Conservation (phyloP, 2,888 invertebrate species). For the Sarcophaga variegata region DNA sequence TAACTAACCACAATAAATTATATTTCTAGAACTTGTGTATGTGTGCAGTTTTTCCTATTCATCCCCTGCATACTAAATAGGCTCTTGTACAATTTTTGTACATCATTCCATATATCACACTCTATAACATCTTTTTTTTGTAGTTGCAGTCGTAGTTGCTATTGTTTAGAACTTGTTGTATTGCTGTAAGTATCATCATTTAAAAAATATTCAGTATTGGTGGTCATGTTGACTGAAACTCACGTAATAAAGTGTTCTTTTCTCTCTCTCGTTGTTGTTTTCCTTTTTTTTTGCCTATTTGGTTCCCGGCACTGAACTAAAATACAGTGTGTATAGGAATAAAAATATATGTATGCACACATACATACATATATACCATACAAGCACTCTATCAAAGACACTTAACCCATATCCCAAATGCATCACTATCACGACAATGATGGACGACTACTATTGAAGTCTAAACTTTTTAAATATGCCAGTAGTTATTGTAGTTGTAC, state of each 20-base stretch:
- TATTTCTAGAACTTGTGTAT: neutral
- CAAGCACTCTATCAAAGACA: conserved; percentile 48
- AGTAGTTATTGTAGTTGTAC: neutral
- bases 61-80: conserved; percentile 28
- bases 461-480: conserved; percentile 55
- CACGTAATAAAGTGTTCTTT: conserved; percentile 53
- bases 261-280: conserved; percentile 11
- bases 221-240: conserved; percentile 53
- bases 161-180: conserved; percentile 13
- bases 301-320: conserved; percentile 26
- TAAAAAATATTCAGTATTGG: conserved; percentile 47
- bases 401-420: conserved; percentile 64
- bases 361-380: neutral
- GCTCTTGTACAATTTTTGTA: conserved; percentile 33
- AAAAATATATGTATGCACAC: neutral
- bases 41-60: neutral
- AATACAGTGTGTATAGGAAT: conserved; percentile 42
- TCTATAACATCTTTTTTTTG: conserved; percentile 16
- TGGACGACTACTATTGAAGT: conserved; percentile 60
- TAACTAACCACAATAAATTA: conserved; percentile 28
- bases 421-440: conserved; percentile 65
- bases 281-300: neutral
- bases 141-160: neutral
- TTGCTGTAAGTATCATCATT: conserved; percentile 28
- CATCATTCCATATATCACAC: conserved; percentile 35